Percentiles rank a stretch among this genome's conserved stretches.
Conservation (phyloP, 2,113 vertebrate species). For the Astur gentilis region DNA sequence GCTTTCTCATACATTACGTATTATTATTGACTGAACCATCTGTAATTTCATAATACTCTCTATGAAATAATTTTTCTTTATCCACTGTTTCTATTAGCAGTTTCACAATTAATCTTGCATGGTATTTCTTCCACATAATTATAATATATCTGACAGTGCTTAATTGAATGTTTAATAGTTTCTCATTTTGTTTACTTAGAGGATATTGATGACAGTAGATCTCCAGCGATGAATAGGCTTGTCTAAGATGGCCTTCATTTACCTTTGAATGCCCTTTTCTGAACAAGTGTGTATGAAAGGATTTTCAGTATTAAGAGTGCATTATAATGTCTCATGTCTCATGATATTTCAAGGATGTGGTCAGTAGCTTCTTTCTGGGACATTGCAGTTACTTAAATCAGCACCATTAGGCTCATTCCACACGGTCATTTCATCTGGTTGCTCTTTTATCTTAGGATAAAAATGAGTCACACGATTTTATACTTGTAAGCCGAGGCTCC, state of each 20-base stretch:
- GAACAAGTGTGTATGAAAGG: neutral
- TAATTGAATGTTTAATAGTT: neutral
- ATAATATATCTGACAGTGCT: neutral
- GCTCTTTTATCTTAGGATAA: neutral
- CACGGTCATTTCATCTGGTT: neutral
- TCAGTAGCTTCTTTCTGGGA: neutral
- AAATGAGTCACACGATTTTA: neutral
- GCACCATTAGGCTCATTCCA: neutral
- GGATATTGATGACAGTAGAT: neutral
- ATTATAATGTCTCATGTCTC: neutral
- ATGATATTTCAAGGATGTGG: neutral
- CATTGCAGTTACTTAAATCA: neutral
- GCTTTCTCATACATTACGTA: neutral
- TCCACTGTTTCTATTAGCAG: neutral
- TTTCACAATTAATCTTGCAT: neutral
- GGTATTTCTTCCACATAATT: neutral
- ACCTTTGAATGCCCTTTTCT: neutral
- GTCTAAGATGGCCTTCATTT: neutral
- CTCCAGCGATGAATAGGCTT: neutral
- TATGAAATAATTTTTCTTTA: neutral
- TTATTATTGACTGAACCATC: neutral
- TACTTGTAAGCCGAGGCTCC: neutral
- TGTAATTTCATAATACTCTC: neutral
- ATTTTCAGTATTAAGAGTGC: neutral
- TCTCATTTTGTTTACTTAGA: slow-evolving; percentile 11